Evolutionary conservation across 2,888 invertebrate genomes (phyloP).

Genomic region (Macrosoma leucophasiata): DNA sequence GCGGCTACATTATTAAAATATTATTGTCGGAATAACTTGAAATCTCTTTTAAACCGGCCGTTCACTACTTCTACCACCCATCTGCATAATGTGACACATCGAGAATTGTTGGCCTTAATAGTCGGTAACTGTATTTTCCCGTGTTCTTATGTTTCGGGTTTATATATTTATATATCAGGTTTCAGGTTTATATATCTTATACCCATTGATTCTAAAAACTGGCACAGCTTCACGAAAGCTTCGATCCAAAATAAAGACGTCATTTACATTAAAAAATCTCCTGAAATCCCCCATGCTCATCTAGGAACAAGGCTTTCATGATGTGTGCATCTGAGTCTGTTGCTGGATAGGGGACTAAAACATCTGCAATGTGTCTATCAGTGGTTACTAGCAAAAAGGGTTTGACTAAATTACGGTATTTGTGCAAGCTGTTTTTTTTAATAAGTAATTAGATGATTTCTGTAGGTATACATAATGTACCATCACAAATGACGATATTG

Average conservation of each 20-base stretch:
- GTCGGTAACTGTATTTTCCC: conserved; percentile 17
- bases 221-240: conserved; percentile 1
- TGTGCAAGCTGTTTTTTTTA: conserved; percentile 5
- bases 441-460: conserved; percentile 9
- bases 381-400: not conserved
- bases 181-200: no score
- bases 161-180: conserved; percentile 10
- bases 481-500: conserved; percentile 1
- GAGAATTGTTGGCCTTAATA: not conserved
- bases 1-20: conserved; percentile 6
- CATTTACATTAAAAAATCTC: no score
- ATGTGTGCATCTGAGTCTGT: not conserved
- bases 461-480: conserved; percentile 10
- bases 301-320: not conserved
- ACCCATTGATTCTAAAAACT: conserved; percentile 4
- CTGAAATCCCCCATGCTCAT: no score
- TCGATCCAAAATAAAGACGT: conserved; percentile 8
- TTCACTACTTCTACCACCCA: conserved; percentile 17
- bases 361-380: not conserved
- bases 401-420: not conserved
- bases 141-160: conserved; percentile 12
- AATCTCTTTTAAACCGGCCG: conserved; percentile 17
- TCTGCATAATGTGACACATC: not conserved
- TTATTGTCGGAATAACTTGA: conserved; percentile 8
- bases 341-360: not conserved